These are phyloP conservation scores for Pterophyllum scalare DNA, from an alignment of 2,113 vertebrate species.

Conservation along the genomic window DNA sequence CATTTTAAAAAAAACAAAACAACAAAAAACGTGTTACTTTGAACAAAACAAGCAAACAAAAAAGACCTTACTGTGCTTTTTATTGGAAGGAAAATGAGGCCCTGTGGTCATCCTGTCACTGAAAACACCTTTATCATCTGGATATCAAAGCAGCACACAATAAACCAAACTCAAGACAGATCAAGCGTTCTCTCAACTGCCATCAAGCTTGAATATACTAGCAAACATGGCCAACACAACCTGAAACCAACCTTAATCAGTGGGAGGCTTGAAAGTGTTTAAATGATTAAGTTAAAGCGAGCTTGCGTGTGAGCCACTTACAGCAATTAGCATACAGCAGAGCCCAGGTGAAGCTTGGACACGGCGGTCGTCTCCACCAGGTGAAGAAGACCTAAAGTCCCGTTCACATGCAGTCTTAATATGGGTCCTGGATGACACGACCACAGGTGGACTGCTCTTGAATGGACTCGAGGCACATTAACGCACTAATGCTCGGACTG, in stretches of 20 bases:
- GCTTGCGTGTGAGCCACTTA: not conserved
- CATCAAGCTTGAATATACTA: not conserved
- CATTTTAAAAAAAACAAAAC: not conserved
- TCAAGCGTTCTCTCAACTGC: not conserved
- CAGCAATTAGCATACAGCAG: not conserved
- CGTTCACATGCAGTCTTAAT: not conserved
- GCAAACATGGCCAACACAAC: slow-evolving; percentile 19
- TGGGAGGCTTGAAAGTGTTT: not conserved
- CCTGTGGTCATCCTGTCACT: not conserved
- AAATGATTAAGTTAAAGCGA: not conserved
- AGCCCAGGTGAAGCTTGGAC: not conserved
- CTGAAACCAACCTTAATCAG: not conserved
- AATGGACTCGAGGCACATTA: not conserved
- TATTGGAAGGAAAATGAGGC: not conserved
- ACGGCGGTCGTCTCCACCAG: not conserved
- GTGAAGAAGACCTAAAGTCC: slow-evolving; percentile 1
- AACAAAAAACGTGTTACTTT: not conserved
- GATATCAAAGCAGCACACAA: slow-evolving; percentile 20
- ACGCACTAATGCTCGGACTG: not conserved
- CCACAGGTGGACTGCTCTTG: not conserved
- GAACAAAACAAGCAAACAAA: not conserved
- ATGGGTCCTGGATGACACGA: not conserved
- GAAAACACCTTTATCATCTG: not conserved
- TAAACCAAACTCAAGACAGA: slow-evolving; percentile 1
- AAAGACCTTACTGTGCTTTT: not conserved